A percentile compares a stretch with the other conserved stretches of the same genome.
These are phyloP conservation scores for Tenthredo distinguenda DNA, from an alignment of 2,888 invertebrate genomes.

Conservation along the genomic window DNA sequence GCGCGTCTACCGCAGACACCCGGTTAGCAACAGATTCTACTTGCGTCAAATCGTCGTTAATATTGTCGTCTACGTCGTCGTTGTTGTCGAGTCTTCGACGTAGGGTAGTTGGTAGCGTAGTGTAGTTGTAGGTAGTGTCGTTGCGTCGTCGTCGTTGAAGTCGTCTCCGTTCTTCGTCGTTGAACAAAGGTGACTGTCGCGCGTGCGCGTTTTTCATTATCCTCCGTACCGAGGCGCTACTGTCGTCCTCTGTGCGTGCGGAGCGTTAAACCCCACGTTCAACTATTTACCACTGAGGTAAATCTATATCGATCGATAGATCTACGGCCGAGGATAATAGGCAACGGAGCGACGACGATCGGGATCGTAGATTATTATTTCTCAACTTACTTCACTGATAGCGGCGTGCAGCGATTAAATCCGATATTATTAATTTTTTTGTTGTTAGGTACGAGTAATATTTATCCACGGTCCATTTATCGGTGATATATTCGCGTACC, in stretches of 20 bases:
- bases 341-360: background rate
- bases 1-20: conserved; percentile 58
- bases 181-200: conserved; percentile 42
- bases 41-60: conserved; percentile 55
- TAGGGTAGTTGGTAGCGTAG: background rate
- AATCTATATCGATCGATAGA: conserved; percentile 36
- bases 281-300: background rate
- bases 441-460: background rate
- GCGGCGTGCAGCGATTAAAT: conserved; percentile 1
- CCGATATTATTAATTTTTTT: background rate
- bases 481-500: conserved; percentile 1
- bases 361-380: conserved; percentile 9
- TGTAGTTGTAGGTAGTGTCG: background rate
- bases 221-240: conserved; percentile 19
- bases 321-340: conserved; percentile 4
- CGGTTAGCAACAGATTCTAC: conserved; percentile 75
- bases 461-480: background rate
- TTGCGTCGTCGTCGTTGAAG: background rate
- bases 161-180: background rate
- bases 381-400: background rate
- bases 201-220: background rate
- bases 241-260: conserved; percentile 15
- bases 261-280: background rate
- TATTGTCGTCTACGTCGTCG: background rate
- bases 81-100: background rate